Conservation (phyloP, 2,888 invertebrate genomes). For the Himalopsyche tibetana region DNA sequence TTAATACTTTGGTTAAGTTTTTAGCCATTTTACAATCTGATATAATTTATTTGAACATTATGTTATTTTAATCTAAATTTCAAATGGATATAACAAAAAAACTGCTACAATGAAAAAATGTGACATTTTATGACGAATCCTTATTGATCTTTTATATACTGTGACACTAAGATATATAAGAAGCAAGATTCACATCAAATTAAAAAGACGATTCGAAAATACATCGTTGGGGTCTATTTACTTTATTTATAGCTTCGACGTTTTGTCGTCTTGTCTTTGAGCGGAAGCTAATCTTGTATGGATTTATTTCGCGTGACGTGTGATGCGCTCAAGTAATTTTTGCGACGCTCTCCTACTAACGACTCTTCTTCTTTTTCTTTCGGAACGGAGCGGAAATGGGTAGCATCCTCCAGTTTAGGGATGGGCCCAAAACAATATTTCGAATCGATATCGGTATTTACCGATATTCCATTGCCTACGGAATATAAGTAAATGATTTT, state of each 20-base stretch:
- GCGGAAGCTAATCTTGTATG: slow-evolving; percentile 35
- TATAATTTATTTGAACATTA: no score
- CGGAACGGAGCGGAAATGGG: slow-evolving; percentile 11
- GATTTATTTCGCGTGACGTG: slow-evolving; percentile 42
- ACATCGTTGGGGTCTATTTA: not conserved
- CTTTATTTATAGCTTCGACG: slow-evolving; percentile 38
- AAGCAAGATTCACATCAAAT: not conserved
- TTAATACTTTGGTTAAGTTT: no score
- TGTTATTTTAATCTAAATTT: no score
- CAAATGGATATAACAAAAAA: no score
- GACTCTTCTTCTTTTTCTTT: slow-evolving; percentile 43
- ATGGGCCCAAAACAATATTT: not conserved
- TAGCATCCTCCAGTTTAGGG: not conserved
- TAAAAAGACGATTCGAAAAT: slow-evolving; percentile 21
- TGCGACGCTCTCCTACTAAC: slow-evolving; percentile 40
- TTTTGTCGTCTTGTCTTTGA: slow-evolving; percentile 26
- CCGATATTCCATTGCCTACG: no score
- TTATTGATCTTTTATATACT: no score
- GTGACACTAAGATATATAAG: no score
- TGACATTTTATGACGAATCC: no score
- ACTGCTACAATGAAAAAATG: no score
- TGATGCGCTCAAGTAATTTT: slow-evolving; percentile 41
- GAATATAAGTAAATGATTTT: no score
- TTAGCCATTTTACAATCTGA: no score
- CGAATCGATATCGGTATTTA: no score